Conservation (phyloP, 2,888 invertebrate species). For the Andricus curvator region DNA sequence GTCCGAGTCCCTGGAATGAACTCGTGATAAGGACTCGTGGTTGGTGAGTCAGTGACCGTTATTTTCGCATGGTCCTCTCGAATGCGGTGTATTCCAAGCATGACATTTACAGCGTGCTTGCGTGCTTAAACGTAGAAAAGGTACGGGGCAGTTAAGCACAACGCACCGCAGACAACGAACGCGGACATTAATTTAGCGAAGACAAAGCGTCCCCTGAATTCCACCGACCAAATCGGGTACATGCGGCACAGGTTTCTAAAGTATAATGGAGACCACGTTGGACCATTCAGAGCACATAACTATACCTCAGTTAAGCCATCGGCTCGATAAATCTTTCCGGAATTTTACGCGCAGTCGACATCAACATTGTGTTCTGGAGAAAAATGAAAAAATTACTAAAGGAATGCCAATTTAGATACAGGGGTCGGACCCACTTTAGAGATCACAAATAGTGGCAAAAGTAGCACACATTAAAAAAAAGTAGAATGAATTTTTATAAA, state of each 20-base stretch:
- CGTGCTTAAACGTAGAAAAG: constrained; percentile 49
- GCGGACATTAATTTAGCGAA: constrained; percentile 55
- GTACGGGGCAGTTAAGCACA: constrained; percentile 49
- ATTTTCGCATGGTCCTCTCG: constrained; percentile 29
- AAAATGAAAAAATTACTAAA: neutral
- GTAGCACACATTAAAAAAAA: no score
- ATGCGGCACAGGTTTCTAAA: constrained; percentile 50
- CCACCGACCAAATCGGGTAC: constrained; percentile 53
- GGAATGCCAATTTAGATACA: neutral
- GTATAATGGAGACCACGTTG: constrained; percentile 49
- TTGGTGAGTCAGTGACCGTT: neutral
- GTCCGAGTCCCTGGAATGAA: no score
- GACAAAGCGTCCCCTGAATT: constrained; percentile 55
- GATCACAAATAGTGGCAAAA: no score
- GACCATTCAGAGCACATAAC: constrained; percentile 47
- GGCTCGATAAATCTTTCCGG: constrained; percentile 50
- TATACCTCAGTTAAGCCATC: constrained; percentile 45
- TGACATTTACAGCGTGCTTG: constrained; percentile 51
- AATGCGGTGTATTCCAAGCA: constrained; percentile 36
- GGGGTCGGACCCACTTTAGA: no score
- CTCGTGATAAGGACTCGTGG: neutral
- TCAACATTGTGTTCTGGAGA: neutral
- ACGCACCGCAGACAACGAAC: constrained; percentile 47
- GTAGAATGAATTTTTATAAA: no score
- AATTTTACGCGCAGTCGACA: constrained; percentile 44